These are phyloP conservation scores for Scopus umbretta DNA, from an alignment of 2,113 vertebrate genomes.

Conservation along the genomic window DNA sequence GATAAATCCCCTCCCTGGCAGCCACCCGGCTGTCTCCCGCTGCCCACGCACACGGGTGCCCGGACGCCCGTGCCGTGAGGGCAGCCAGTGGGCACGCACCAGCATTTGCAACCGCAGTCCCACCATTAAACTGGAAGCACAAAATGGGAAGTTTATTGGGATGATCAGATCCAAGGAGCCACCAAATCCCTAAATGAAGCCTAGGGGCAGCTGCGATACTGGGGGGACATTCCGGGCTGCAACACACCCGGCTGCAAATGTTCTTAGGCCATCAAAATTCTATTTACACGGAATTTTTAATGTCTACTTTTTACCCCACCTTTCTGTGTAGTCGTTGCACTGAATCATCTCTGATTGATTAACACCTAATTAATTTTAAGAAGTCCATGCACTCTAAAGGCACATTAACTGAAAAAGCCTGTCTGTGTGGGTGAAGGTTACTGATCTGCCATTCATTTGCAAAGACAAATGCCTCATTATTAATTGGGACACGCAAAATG, in stretches of 20 bases:
- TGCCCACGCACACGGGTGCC: background rate
- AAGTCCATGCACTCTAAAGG: background rate
- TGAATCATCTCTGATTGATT: background rate
- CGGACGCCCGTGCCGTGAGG: rapidly evolving
- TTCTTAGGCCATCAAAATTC: background rate
- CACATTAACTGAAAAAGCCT: background rate
- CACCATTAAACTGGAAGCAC: background rate
- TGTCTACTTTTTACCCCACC: background rate
- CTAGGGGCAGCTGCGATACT: rapidly evolving
- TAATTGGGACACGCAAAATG: background rate
- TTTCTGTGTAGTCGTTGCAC: background rate
- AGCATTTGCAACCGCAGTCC: rapidly evolving
- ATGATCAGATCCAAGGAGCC: background rate
- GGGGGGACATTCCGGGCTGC: background rate
- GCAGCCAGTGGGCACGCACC: rapidly evolving
- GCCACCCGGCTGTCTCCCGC: rapidly evolving
- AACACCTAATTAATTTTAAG: background rate
- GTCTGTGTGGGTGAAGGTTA: background rate
- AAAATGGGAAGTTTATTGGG: background rate
- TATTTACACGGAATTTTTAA: background rate
- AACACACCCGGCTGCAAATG: rapidly evolving
- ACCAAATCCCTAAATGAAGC: rapidly evolving
- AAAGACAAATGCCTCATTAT: background rate
- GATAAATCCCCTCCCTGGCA: background rate
- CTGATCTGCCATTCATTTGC: background rate